A percentile compares a stretch with the other conserved stretches of the same genome.
These are phyloP conservation scores for Serilophus lunatus DNA, from an alignment of 2,113 vertebrate genomes.

Conservation along the genomic window DNA sequence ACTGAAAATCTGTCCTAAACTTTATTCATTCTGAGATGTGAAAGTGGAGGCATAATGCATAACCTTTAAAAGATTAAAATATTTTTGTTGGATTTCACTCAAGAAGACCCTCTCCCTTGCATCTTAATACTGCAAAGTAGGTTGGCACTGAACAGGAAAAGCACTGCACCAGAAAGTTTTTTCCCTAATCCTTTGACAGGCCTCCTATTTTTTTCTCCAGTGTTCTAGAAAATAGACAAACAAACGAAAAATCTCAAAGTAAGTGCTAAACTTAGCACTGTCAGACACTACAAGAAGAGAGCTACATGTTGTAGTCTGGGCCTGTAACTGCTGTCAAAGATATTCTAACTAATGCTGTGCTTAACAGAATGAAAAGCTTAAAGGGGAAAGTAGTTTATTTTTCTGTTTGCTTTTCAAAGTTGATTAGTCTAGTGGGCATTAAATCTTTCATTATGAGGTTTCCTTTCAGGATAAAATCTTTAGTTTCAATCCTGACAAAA, in stretches of 20 bases:
- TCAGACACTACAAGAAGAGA: conserved; percentile 62
- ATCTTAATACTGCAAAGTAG: background rate
- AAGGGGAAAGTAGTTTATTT: background rate
- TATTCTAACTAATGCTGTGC: conserved; percentile 47
- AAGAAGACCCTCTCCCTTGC: background rate
- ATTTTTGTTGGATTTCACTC: background rate
- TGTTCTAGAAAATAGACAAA: conserved; percentile 4
- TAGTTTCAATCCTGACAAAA: background rate
- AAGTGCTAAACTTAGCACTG: conserved; percentile 59
- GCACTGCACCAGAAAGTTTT: conserved; percentile 19
- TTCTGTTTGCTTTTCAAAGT: background rate
- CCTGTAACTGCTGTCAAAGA: conserved; percentile 54
- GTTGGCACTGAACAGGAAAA: background rate
- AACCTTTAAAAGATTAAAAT: conserved; percentile 36
- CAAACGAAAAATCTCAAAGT: background rate
- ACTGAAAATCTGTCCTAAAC: conserved; percentile 18
- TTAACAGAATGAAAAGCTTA: conserved; percentile 5
- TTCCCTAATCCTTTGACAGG: conserved; percentile 43
- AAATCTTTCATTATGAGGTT: conserved; percentile 53
- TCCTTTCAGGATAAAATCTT: conserved; percentile 35
- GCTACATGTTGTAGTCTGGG: conserved; percentile 16
- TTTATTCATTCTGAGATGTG: background rate
- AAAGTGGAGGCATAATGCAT: conserved; percentile 26
- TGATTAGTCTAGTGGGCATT: conserved; percentile 47
- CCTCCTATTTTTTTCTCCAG: background rate